A percentile compares a stretch with the other conserved stretches of the same genome.
These are phyloP conservation scores for Hetaerina titia DNA, from an alignment of 2,888 invertebrate species.

Conservation along the genomic window DNA sequence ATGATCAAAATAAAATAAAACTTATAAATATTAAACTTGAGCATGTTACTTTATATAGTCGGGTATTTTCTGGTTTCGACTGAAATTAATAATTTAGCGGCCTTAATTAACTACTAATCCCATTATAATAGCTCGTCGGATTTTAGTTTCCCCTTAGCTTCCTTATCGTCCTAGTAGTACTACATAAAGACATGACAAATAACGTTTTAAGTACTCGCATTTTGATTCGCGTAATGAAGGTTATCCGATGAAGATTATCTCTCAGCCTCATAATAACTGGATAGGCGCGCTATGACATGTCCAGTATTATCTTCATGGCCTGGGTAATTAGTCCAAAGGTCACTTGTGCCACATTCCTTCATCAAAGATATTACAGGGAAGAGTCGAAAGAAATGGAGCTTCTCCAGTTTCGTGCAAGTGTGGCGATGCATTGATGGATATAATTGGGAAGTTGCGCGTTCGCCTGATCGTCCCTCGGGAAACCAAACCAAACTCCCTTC, in stretches of 20 bases:
- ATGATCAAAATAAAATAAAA: too few relatives aligned
- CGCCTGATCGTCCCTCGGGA: background rate
- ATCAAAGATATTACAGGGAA: background rate
- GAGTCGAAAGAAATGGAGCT: background rate
- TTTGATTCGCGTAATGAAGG: background rate
- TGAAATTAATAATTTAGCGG: too few relatives aligned
- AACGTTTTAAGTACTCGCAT: background rate
- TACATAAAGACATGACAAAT: background rate
- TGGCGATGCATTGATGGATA: background rate
- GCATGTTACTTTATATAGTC: too few relatives aligned
- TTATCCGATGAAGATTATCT: background rate
- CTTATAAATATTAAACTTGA: too few relatives aligned
- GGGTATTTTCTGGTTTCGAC: too few relatives aligned
- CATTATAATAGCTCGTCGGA: background rate
- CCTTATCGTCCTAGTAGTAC: background rate
- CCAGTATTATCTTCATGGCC: background rate
- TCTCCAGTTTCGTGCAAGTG: background rate
- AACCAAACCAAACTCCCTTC: background rate
- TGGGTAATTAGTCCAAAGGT: background rate
- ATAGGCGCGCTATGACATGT: background rate
- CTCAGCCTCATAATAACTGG: background rate
- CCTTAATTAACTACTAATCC: too few relatives aligned
- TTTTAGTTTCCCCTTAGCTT: background rate
- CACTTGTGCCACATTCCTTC: conserved; percentile 3
- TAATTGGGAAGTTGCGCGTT: background rate